Evolutionary conservation across 2,888 invertebrate species (phyloP), one percentile per base, ranked within the genome.

Genomic region (Phania funesta): DNA sequence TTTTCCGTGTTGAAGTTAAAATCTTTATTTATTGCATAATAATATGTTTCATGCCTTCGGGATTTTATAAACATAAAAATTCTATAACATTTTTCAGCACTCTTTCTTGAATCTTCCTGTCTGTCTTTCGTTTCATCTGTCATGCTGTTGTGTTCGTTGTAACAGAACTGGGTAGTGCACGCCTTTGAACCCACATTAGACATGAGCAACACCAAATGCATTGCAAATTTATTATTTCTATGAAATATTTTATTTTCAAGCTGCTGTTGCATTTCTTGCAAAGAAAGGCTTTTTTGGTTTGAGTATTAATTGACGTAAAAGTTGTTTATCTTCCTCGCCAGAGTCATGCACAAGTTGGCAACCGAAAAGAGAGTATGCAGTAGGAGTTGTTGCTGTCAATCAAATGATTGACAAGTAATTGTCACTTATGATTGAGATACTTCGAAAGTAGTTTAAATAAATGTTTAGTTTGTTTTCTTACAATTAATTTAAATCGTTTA

Each of bases 11-110:
- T 67, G 76, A 79, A 83, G 52, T 75, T 58, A 35, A 80, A 80
- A 79, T 83, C 83, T 62, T 80, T 80, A 83, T 79, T 83, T 83
- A 83, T 83, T 79, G 79, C 83, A 79, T 73, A 83, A 79, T 83
- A 79, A 83, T 83, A 79, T 76, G 79, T 71, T n/a, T 79, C 71
- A 58, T 67, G 78, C 65, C 71, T 58, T 64, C 62, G 78, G 65
- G 75, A 6, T 41, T 52, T n/a, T n/a, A n/a, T 78, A 44, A 50
- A 67, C 56, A 78, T 65, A 78, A 68, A 76, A 76, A 79, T 79
- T 80, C 80, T 80, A 60, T 62, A 60, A 38, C 26, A 35, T 38
- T 65, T 78, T 71, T 67, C 13, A 41, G 32, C 52, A 41, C 38
- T n/a, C n/a, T n/a, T n/a, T n/a, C n/a, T n/a, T n/a, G n/a, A n/a